These are phyloP conservation scores for Centropus unirufus DNA, from an alignment of 2,113 vertebrate genomes.

Conservation along the genomic window DNA sequence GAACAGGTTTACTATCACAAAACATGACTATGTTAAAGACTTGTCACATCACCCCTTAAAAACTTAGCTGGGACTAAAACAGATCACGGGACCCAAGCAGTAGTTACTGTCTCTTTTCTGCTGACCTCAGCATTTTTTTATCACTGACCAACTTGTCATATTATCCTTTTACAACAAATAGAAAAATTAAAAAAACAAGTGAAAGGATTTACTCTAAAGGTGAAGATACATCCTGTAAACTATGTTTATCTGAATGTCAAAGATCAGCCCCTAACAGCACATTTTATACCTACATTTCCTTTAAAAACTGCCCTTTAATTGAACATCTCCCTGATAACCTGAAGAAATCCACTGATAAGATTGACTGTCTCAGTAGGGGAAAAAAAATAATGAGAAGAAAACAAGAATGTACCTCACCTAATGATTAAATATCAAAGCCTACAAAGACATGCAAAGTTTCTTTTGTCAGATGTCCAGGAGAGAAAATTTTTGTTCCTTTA, in stretches of 20 bases:
- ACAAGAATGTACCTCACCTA: not conserved
- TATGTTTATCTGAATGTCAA: conserved; percentile 5
- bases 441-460: not conserved
- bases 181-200: not conserved
- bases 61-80: not conserved
- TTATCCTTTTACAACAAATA: not conserved
- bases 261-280: not conserved
- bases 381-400: conserved; percentile 3
- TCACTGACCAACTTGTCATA: not conserved
- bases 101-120: not conserved
- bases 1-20: not conserved
- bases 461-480: not conserved
- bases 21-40: not conserved
- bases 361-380: not conserved
- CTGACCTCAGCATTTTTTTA: not conserved
- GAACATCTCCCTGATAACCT: not conserved
- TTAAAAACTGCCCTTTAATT: conserved; percentile 24
- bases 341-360: conserved; percentile 28
- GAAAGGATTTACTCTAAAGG: not conserved
- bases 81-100: not conserved
- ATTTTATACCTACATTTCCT: conserved; percentile 21
- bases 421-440: conserved; percentile 20
- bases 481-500: not conserved
- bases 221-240: not conserved
- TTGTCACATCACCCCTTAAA: not conserved